These are phyloP conservation scores for Sterrhoptilus dennistouni DNA, from an alignment of 2,113 vertebrate species.

Conservation along the genomic window DNA sequence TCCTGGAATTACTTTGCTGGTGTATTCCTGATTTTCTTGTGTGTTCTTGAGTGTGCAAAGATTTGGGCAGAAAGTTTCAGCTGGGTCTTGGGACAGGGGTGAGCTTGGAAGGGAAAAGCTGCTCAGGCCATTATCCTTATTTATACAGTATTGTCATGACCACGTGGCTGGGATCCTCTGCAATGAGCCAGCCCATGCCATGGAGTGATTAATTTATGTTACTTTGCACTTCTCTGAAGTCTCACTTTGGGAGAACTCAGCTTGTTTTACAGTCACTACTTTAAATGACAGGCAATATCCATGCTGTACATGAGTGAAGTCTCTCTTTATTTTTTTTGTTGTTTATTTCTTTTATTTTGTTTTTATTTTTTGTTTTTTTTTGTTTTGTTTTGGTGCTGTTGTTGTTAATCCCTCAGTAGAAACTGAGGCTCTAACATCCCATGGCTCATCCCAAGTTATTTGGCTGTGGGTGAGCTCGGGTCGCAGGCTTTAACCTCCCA, in stretches of 20 bases:
- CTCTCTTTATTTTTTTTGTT: background rate
- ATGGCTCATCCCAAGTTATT: background rate
- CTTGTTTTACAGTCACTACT: slow-evolving; percentile 26
- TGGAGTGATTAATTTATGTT: slow-evolving; percentile 51
- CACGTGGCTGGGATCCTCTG: background rate
- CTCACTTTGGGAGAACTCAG: slow-evolving; percentile 30
- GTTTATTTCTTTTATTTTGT: accelerated
- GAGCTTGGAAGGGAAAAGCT: background rate
- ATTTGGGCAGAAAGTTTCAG: background rate
- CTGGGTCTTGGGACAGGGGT: background rate
- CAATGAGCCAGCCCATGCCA: background rate
- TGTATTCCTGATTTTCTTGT: background rate
- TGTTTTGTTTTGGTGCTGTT: background rate
- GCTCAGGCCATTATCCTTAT: slow-evolving; percentile 17
- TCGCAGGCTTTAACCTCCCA: background rate
- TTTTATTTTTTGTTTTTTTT: background rate
- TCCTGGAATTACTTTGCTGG: background rate
- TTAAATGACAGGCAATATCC: background rate
- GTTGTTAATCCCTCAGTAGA: background rate
- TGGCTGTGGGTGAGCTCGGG: background rate
- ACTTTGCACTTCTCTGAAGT: slow-evolving; percentile 43
- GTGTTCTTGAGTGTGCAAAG: background rate
- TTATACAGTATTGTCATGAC: background rate
- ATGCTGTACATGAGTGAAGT: background rate
- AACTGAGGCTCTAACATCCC: background rate